Evolutionary conservation across 37 sponge, comb jelly and placozoan species (phyloP).

Genomic region (Cliona cf. orientalis): DNA sequence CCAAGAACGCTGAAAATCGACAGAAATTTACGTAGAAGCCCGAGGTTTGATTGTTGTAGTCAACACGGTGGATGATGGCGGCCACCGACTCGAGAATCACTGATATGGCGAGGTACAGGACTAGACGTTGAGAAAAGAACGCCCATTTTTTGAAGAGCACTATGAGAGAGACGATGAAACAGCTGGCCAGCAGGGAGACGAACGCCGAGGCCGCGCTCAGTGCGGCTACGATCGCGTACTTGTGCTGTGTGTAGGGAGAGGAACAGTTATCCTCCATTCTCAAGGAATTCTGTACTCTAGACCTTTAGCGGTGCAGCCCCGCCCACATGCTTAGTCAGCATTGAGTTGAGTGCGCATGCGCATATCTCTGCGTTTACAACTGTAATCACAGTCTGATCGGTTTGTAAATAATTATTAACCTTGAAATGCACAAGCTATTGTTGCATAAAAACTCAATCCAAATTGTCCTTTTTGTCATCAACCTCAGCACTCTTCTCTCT

Average conservation of each 20-base stretch:
- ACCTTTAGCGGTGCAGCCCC: no score
- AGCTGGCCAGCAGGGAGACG: constrained; percentile 22
- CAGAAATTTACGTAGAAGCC: constrained; percentile 4
- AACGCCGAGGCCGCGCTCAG: not conserved
- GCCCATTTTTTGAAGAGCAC: constrained; percentile 80
- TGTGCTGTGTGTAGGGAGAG: not conserved
- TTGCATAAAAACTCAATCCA: no score
- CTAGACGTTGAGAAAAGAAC: constrained; percentile 74
- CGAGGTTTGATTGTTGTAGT: constrained; percentile 20
- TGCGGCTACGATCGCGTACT: constrained; percentile 24
- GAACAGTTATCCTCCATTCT: no score
- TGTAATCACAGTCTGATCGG: no score
- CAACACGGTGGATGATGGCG: constrained; percentile 20
- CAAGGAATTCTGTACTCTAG: no score
- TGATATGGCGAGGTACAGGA: constrained; percentile 71
- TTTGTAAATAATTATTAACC: no score
- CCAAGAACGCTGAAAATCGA: constrained; percentile 41
- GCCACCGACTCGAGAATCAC: constrained; percentile 40
- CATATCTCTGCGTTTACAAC: no score
- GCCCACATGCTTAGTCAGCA: no score
- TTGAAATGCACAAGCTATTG: no score
- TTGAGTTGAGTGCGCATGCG: no score
- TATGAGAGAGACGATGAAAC: constrained; percentile 53
- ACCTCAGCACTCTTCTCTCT: no score
- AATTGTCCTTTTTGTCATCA: no score